Evolutionary conservation across 2,888 invertebrate species (phyloP), one percentile per base, ranked within the genome.

Genomic region (Hedychridium roseum): DNA sequence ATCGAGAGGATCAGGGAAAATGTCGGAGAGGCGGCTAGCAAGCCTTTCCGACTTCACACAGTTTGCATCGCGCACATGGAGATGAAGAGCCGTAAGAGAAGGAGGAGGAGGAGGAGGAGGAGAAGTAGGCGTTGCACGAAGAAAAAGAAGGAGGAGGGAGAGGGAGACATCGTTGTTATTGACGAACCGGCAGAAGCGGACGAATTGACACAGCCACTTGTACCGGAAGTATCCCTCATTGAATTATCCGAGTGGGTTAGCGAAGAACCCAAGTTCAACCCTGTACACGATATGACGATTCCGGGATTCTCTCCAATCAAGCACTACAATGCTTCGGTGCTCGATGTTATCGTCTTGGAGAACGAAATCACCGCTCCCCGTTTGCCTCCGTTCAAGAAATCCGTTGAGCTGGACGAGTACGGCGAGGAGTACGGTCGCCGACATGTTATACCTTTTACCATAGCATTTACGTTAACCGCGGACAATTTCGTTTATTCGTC

Each of bases 291-390:
- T 36, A 34, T 39, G 42, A 64, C 52, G 0, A 30, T 52, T 7
- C 52, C 58, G 5, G 69, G 70, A 1, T 78, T 71, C 14, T 32
- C 51, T 1, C 60, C 68, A 0, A 50, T 78, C 6, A 57, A 59
- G 18, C 55, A 72, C 37, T 66, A 60, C 16, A 61, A 72, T 7
- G 74, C 71, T 1, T 71, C 72, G 2, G 56, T 64, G 27, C 43
- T 78, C 1, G 76, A 78, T 9, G 68, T 68, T 1, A 47, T 54
- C 1, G 62, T 78, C 2, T 36, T 73, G n/a, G 68, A 74, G 32
- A 68, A 74, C 21, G 64, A 73, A 1, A 65, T 74, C 15, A 73
- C 69, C 0, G 56, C 60, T 4, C 73, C 72, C 0, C n/a, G 45
- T 1, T 35, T 64, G 12, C 45, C 71, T 0, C 70, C 73, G 0